Base-by-base conservation (phyloP, 2,888 invertebrate species). In the Rhamnusium bicolor region DNA sequence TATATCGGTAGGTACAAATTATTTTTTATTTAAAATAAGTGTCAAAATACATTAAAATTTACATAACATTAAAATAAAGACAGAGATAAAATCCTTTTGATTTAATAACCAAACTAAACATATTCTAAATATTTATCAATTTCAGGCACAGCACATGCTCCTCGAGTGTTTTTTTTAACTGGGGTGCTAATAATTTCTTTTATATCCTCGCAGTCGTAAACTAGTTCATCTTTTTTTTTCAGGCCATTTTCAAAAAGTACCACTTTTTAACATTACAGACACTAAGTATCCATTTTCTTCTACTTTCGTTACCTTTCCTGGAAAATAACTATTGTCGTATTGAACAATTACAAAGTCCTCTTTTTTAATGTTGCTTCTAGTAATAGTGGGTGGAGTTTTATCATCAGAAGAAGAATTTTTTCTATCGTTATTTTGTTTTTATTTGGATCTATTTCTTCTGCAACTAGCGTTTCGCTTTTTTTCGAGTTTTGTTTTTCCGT, bases 241-340 rank as follows among this genome's bases (percentile, higher is more conserved):
- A 5, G 47, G 16, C 49, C 16, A 16, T 16, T 49, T 16, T 16
- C 14, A 49, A 16, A 49, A 49, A 5, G n/a, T 16, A 2, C 49
- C 16, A 49, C 49, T 49, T 16, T 49, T 49, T 16, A 49, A 49
- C 49, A 49, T 49, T 49, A 47, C 47, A n/a, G 47, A 47, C 47
- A 47, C 47, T 7, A 16, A 16, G 47, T 47, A 47, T 47, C 47
- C 16, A 47, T 47, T 47, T 7, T 3, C 47, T 14, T 47, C 47
- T 16, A 49, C 49, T 49, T 49, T 14, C 4, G 49, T 49, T 16
- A 49, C 16, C 16, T 49, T 49, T 49, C 49, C 49, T 49, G 49
- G 49, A 49, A 49, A 49, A 49, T 3, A 49, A 49, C 49, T 49
- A 18, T 49, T 49, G 16, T 49, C 49, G 49, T 49, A 49, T 14